Percentiles rank a stretch among this genome's conserved stretches.
These are phyloP conservation scores for Neopipo cinnamomea DNA, from an alignment of 2,113 vertebrate species.

Conservation along the genomic window DNA sequence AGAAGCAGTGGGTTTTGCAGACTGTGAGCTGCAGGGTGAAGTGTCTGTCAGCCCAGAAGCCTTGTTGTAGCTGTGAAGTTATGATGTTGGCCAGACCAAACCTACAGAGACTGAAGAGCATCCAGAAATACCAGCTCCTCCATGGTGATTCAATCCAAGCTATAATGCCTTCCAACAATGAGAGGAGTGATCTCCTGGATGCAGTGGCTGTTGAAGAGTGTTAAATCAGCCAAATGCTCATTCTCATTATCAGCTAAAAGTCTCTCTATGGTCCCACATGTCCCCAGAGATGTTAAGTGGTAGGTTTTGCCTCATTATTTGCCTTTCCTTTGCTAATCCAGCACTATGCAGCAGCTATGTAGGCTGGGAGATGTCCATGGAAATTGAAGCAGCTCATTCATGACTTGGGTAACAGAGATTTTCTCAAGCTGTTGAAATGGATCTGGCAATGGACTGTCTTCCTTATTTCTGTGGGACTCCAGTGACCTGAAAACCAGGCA, in stretches of 20 bases:
- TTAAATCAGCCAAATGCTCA: neutral
- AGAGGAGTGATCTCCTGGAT: neutral
- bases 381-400: neutral
- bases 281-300: neutral
- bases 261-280: neutral
- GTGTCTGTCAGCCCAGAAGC: neutral
- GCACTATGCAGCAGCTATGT: neutral
- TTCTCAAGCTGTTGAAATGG: neutral
- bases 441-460: neutral
- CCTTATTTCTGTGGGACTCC: neutral
- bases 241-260: neutral
- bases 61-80: neutral
- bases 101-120: neutral
- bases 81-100: neutral
- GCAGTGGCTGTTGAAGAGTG: neutral
- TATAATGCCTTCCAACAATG: neutral
- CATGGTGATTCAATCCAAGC: neutral
- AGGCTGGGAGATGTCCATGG: neutral
- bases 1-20: neutral
- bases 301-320: neutral
- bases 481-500: neutral
- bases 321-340: neutral
- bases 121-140: neutral
- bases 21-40: neutral
- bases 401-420: neutral